Conservation (phyloP, 2,888 invertebrate species). For the Eurytoma californica region DNA sequence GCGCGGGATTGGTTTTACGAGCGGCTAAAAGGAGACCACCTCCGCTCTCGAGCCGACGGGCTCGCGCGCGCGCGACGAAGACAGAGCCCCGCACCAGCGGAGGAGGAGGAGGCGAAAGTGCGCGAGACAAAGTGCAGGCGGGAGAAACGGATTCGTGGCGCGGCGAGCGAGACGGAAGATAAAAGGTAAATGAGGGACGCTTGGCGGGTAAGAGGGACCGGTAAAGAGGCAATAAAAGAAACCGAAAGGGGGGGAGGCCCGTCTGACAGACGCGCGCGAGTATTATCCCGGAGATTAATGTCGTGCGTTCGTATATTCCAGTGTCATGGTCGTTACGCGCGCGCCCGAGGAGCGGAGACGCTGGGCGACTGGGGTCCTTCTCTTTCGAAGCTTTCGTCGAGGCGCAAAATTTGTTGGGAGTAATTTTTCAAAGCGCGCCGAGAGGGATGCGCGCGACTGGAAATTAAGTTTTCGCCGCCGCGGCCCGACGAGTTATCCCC, state of each 20-base stretch:
- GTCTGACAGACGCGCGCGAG: constrained; percentile 54
- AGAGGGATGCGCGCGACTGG: constrained; percentile 17
- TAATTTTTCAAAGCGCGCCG: constrained; percentile 50
- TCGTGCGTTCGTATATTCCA: constrained; percentile 56
- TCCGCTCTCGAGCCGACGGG: too few relatives aligned
- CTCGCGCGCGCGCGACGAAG: neutral
- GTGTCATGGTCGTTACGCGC: constrained; percentile 58
- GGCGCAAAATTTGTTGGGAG: constrained; percentile 51
- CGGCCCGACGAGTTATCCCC: constrained; percentile 36
- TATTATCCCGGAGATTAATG: constrained; percentile 65
- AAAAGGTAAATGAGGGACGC: constrained; percentile 13
- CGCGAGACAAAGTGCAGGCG: constrained; percentile 36
- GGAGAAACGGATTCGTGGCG: neutral
- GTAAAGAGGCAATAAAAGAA: constrained; percentile 54
- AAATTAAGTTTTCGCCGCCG: constrained; percentile 53
- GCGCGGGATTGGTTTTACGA: constrained; percentile 17
- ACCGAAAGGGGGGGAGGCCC: constrained; percentile 28
- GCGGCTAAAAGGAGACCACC: neutral
- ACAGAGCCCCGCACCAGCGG: neutral
- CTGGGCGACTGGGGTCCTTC: neutral
- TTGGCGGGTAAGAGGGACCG: constrained; percentile 2
- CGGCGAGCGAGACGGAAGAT: constrained; percentile 7
- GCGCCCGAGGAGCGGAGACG: neutral
- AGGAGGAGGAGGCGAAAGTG: constrained; percentile 3
- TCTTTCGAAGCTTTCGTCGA: constrained; percentile 44